Evolutionary conservation across 2,113 vertebrate genomes (phyloP), one percentile per base, ranked within the genome.

Genomic region (Barnardius zonarius): DNA sequence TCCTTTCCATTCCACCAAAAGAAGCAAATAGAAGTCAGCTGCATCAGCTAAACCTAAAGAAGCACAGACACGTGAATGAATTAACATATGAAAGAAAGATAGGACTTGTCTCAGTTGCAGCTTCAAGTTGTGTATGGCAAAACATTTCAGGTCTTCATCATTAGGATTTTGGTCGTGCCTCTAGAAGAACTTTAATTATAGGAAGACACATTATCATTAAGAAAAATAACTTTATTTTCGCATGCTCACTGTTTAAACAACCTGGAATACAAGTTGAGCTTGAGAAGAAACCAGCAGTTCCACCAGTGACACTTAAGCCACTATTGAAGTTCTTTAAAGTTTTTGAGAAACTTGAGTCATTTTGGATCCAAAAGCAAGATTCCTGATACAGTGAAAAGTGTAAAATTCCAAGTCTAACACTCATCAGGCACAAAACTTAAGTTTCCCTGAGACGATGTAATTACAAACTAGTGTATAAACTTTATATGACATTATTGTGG

Each of bases 381-480:
- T 93, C 31, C 13, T 39, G 30, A n/a, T 72, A 93, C 27, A 86
- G 7, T 64, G 86, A 68, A 30, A 75, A 83, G 54, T 62, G 7
- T 80, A 74, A 83, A 86, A 69, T 82, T 86, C 64, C 37, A 73
- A 82, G 5, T 59, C 64, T 79, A 81, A 91, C 43, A 87, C 49
- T 88, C 33, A 83, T 88, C 48, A 97, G 93, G 86, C 92, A 95
- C 62, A 87, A 81, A 93, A 44, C 28, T 83, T 72, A 92, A 85
- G 88, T 83, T 93, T 97, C 96, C 98, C 97, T 98, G 97, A 98
- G 97, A 97, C 84, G 55, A 94, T 55, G 43, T 14, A 69, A 83
- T 54, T 80, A 75, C 49, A 93, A 93, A 88, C 39, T 93, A 83
- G 23, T 28, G 7, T 92, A 81, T 82, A 82, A 86, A 88, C 3